Conservation (phyloP, 1,140 invertebrate genomes). For the Lanistes nyassanus region DNA sequence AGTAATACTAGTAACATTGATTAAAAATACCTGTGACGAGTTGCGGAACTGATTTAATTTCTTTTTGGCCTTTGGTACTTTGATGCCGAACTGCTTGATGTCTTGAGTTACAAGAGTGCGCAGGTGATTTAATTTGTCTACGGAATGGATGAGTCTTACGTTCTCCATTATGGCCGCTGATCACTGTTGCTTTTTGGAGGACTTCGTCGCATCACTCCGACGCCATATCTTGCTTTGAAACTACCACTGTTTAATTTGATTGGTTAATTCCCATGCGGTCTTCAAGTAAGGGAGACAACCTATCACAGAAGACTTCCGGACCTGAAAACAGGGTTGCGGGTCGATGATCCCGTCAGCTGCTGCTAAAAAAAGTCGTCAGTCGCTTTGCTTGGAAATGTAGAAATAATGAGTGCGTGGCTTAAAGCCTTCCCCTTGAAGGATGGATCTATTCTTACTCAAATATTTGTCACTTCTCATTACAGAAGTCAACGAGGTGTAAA, state of each 20-base stretch:
- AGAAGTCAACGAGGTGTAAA: too few relatives aligned
- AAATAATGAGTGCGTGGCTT: constrained; percentile 5
- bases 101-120: constrained; percentile 52
- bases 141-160: constrained; percentile 38
- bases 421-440: not conserved
- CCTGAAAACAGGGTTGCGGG: not conserved
- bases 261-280: constrained; percentile 19
- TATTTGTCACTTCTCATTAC: too few relatives aligned
- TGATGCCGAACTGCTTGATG: constrained; percentile 58
- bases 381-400: constrained; percentile 9
- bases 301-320: constrained; percentile 5
- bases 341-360: constrained; percentile 24
- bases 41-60: constrained; percentile 33
- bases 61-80: constrained; percentile 60
- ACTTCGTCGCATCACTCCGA: constrained; percentile 1
- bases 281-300: constrained; percentile 5
- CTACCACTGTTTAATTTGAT: constrained; percentile 27
- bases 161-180: constrained; percentile 27
- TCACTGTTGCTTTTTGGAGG: not conserved
- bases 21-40: constrained; percentile 16
- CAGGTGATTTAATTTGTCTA: constrained; percentile 53
- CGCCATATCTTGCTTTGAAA: constrained; percentile 32
- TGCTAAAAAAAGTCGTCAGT: constrained; percentile 11
- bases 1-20: not conserved
- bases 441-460: too few relatives aligned